Conservation (phyloP, 2,888 invertebrate species). For the Cerceris rybyensis region DNA sequence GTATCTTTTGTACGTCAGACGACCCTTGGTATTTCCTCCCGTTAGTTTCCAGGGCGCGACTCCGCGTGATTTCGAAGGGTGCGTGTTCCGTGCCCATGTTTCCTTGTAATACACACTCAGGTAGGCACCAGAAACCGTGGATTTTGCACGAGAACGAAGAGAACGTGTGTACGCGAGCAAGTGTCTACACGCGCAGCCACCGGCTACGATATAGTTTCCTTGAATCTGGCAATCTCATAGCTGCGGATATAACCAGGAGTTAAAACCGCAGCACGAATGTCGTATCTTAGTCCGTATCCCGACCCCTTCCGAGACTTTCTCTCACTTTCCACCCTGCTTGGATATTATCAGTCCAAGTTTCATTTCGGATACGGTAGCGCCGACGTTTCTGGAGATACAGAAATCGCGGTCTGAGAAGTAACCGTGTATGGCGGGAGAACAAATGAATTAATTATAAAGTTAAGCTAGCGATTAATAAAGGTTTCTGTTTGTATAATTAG, state of each 20-base stretch:
- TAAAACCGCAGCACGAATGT: constrained; percentile 81
- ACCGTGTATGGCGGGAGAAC: background rate
- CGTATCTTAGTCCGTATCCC: constrained; percentile 75
- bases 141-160: constrained; percentile 21
- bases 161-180: constrained; percentile 32
- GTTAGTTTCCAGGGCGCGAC: constrained; percentile 58
- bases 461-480: background rate
- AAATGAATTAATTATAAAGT: background rate
- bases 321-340: constrained; percentile 62
- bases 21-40: constrained; percentile 60
- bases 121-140: constrained; percentile 48
- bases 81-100: constrained; percentile 58
- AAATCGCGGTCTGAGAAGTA: background rate
- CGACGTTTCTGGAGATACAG: constrained; percentile 1
- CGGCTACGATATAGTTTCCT: constrained; percentile 59
- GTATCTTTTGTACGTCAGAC: constrained; percentile 57
- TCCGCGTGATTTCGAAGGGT: constrained; percentile 62
- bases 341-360: constrained; percentile 80
- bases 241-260: constrained; percentile 79
- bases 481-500: too few species aligned
- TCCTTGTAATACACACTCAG: constrained; percentile 54
- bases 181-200: constrained; percentile 10
- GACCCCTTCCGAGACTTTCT: constrained; percentile 52
- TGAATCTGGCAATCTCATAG: constrained; percentile 79
- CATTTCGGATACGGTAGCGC: constrained; percentile 45